These are phyloP conservation scores for Oryzias celebensis DNA, from an alignment of 2,113 vertebrate species.

Conservation along the genomic window DNA sequence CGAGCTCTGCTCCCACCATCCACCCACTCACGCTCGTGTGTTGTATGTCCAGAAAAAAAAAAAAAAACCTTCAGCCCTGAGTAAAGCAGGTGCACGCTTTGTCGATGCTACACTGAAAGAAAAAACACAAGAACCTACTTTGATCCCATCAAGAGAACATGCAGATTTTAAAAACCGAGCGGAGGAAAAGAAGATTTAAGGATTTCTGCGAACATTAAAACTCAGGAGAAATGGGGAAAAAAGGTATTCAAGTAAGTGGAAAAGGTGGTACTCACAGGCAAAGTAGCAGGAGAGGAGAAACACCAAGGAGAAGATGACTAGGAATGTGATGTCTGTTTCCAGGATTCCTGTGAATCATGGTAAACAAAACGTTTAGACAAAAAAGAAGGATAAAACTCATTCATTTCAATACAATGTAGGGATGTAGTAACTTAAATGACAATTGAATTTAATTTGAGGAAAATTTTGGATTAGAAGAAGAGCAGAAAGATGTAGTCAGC, in stretches of 20 bases:
- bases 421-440: conserved; percentile 14
- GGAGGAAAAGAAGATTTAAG: conserved; percentile 23
- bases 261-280: conserved; percentile 82
- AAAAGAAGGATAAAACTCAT: not conserved
- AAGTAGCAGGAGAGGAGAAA: conserved; percentile 90
- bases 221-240: conserved; percentile 15
- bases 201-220: conserved; percentile 15
- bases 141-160: conserved; percentile 52
- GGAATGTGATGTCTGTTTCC: conserved; percentile 92
- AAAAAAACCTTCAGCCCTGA: not conserved
- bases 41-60: conserved; percentile 18
- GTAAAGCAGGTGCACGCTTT: conserved; percentile 10
- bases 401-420: too few relatives aligned
- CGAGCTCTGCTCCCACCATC: conserved; percentile 3
- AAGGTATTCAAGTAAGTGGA: conserved; percentile 25
- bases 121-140: conserved; percentile 62
- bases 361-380: not conserved
- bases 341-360: conserved; percentile 80
- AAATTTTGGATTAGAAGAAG: conserved; percentile 31
- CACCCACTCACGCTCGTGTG: conserved; percentile 3
- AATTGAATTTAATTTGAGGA: not conserved
- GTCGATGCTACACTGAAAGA: conserved; percentile 30
- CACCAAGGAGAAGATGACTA: conserved; percentile 86
- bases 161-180: conserved; percentile 35
- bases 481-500: conserved; percentile 8